These are phyloP conservation scores for Coelinius sp. DNA, from an alignment of 2,888 invertebrate species.

Conservation along the genomic window DNA sequence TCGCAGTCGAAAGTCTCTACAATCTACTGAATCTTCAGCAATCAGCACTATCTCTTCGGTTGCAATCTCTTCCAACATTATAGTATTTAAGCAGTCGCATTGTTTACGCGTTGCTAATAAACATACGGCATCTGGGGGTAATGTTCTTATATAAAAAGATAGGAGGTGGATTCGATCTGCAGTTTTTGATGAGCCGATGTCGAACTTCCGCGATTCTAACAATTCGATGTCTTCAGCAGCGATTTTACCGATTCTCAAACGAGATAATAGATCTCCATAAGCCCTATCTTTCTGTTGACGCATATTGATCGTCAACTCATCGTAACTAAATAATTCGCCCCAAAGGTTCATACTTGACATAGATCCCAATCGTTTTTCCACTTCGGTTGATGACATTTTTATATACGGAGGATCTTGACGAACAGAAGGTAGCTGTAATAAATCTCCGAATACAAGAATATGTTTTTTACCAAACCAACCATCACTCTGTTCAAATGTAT, in stretches of 20 bases:
- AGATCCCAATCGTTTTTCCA: not conserved
- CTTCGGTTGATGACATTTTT: not conserved
- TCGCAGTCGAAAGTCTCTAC: too few relatives aligned
- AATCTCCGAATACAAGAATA: slow-evolving; percentile 38
- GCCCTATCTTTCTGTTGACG: slow-evolving; percentile 23
- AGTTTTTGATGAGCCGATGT: too few relatives aligned
- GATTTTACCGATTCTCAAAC: slow-evolving; percentile 37
- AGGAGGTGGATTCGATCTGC: too few relatives aligned
- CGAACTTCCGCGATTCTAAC: slow-evolving; percentile 29
- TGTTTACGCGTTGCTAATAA: too few relatives aligned
- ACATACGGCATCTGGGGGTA: too few relatives aligned
- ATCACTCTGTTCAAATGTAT: slow-evolving; percentile 8
- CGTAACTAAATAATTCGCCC: slow-evolving; percentile 5
- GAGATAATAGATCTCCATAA: slow-evolving; percentile 50
- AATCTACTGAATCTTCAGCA: too few relatives aligned
- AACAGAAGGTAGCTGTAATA: slow-evolving; percentile 27
- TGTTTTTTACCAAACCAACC: slow-evolving; percentile 31
- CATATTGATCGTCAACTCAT: too few relatives aligned
- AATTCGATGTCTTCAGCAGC: slow-evolving; percentile 16
- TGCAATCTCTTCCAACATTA: too few relatives aligned
- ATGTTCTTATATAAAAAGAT: too few relatives aligned
- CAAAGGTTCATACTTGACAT: slow-evolving; percentile 15
- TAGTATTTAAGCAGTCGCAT: too few relatives aligned
- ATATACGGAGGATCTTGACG: slow-evolving; percentile 4
- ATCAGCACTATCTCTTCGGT: too few relatives aligned